Percentiles rank a stretch among this genome's conserved stretches.
Conservation (phyloP, 1,140 invertebrate genomes). For the Ceratosolen solmsi region DNA sequence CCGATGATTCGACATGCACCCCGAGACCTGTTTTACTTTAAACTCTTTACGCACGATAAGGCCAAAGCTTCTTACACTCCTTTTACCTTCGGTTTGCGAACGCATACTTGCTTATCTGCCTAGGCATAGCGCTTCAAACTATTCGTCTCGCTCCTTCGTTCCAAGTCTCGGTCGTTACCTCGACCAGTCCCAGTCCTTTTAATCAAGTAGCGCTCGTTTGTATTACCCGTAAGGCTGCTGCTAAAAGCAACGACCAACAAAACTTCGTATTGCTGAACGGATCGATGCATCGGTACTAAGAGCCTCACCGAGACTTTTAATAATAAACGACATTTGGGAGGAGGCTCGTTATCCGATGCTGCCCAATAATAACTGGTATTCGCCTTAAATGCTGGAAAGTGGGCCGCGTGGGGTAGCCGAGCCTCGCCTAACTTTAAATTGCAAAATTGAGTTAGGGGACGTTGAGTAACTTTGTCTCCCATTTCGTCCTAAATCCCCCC, state of each 20-base stretch:
- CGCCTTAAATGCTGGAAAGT: not conserved
- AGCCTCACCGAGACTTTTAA: not conserved
- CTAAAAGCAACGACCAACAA: too few relatives aligned
- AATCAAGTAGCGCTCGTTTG: not conserved
- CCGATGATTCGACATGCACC: not conserved
- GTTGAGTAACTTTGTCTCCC: not conserved
- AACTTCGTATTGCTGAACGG: too few relatives aligned
- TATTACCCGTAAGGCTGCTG: too few relatives aligned
- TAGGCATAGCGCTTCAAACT: too few relatives aligned
- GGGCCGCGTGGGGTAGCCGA: not conserved
- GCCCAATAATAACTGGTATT: not conserved
- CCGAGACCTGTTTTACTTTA: slow-evolving; percentile 17
- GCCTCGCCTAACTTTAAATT: slow-evolving; percentile 1
- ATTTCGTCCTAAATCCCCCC: too few relatives aligned
- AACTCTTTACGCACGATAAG: not conserved
- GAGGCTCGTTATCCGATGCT: not conserved
- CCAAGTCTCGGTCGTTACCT: too few relatives aligned
- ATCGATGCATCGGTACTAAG: not conserved
- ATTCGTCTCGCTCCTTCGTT: too few relatives aligned
- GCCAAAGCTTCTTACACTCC: not conserved
- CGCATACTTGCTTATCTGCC: too few relatives aligned
- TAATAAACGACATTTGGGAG: not conserved
- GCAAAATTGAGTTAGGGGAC: not conserved
- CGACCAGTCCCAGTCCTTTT: too few relatives aligned
- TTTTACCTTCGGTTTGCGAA: too few relatives aligned